Base-by-base conservation (phyloP, 2,113 vertebrate genomes). In the Syngnathus typhle region DNA sequence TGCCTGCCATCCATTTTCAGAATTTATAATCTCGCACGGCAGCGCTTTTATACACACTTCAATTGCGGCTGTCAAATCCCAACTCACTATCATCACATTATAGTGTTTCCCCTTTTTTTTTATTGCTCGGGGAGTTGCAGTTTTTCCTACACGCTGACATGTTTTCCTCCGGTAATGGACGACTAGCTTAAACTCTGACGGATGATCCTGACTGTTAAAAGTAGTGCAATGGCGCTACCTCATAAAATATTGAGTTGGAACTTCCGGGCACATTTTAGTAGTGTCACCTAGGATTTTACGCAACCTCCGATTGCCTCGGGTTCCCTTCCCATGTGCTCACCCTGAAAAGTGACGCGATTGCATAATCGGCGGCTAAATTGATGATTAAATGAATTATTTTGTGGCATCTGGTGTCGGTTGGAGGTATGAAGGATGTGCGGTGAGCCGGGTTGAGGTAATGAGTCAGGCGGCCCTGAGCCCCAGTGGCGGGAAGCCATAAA, bases 61-160 rank as follows among this genome's bases (percentile, higher is more conserved):
- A 77, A 84, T 80, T 82, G 71, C 67, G 76, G 84, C 70, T 19
- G 43, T 63, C 82, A 81, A 84, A 80, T 85, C 75, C 71, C 72
- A 67, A 60, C 75, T 72, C 27, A 23, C 21, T 23, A 2, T 0
- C 21, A 27, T 27, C 54, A 6, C 2, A 55, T 23, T 32, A 27
- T 4, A 23, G 23, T 13, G 54, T 55, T 55, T 55, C 21, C 16
- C 16, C 15, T 49, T 49, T 49, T 49, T 49, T 49, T 49, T 49
- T 19, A 49, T 49, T 49, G 46, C 46, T 18, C 16, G 5, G 46
- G 46, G 46, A 49, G 13, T 49, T 16, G 15, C 18, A 1, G 46
- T 47, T 19, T 49, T 49, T 19, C 16, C 46, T 16, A 47, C 16
- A 16, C 46, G 5, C 15, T 49, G 6, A 49, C 18, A 16, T 47